A percentile compares a stretch with the other conserved stretches of the same genome.
phyloP scores from a whole-genome alignment of 2,113 vertebrate species.

The Sebastes schlegelii region DNA sequence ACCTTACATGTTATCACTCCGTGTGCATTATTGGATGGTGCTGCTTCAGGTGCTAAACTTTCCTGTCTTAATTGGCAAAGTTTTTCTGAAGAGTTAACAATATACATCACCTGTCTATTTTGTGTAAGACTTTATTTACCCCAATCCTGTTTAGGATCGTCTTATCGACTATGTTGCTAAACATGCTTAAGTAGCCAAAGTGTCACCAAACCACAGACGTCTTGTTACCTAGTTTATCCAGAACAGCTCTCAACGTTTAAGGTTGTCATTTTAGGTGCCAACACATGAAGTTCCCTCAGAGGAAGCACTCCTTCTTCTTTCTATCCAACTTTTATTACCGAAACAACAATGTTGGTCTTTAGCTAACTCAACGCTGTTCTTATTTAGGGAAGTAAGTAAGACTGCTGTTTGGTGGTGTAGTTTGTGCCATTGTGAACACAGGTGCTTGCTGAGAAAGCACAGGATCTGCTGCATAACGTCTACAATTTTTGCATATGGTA shows the following conservation, averaged over 20 bases:
- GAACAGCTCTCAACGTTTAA: background rate
- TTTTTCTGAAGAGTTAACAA: background rate
- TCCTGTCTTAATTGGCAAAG: background rate
- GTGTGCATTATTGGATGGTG: background rate
- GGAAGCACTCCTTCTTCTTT: background rate
- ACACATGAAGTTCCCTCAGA: background rate
- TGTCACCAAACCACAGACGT: background rate
- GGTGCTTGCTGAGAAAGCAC: too few relatives aligned
- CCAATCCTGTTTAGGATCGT: background rate
- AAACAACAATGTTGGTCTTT: background rate
- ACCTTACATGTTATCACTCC: background rate
- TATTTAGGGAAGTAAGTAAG: background rate
- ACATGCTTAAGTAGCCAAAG: background rate
- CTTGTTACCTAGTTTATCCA: background rate
- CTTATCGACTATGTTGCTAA: background rate
- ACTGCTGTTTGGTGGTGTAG: too few relatives aligned
- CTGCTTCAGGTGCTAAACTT: background rate
- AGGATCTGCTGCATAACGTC: too few relatives aligned
- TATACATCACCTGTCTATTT: background rate
- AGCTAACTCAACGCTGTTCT: background rate
- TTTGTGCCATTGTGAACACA: too few relatives aligned
- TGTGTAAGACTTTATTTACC: background rate
- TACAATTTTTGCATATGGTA: too few relatives aligned
- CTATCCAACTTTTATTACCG: background rate
- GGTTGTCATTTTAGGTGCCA: background rate